Conservation (phyloP, 2,888 invertebrate genomes). For the Dryadula phaetusa region DNA sequence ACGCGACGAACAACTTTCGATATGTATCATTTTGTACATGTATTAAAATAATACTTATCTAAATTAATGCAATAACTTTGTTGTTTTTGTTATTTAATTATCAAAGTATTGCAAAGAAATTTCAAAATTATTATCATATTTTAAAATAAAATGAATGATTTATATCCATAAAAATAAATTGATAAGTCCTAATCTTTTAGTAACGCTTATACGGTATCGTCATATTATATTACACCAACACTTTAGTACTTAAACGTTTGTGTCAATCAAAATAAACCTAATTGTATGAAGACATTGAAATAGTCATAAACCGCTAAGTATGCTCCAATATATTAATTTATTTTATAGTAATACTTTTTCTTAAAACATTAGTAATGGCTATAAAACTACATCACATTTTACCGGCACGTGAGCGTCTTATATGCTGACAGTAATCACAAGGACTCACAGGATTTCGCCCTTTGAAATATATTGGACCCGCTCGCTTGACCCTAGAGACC, state of each 20-base stretch:
- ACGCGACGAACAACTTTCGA: neutral
- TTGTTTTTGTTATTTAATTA: too few species aligned
- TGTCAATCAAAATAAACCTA: neutral
- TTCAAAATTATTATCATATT: too few species aligned
- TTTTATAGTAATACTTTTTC: neutral
- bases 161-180: too few species aligned
- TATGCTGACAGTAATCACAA: conserved; percentile 77
- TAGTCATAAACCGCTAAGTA: neutral
- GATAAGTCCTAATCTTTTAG: too few species aligned
- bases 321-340: too few species aligned
- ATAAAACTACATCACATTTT: conserved; percentile 54
- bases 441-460: conserved; percentile 60
- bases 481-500: conserved; percentile 70
- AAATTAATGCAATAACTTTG: too few species aligned
- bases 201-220: too few species aligned
- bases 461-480: conserved; percentile 65
- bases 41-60: too few species aligned
- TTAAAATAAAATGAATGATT: too few species aligned
- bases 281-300: neutral
- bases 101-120: too few species aligned
- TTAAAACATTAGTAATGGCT: conserved; percentile 7
- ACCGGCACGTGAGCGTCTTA: conserved; percentile 67
- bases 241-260: neutral
- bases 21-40: too few species aligned
- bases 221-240: too few species aligned